Conservation (phyloP, 2,797 vertebrate species). For the Myripristis jacobus region DNA sequence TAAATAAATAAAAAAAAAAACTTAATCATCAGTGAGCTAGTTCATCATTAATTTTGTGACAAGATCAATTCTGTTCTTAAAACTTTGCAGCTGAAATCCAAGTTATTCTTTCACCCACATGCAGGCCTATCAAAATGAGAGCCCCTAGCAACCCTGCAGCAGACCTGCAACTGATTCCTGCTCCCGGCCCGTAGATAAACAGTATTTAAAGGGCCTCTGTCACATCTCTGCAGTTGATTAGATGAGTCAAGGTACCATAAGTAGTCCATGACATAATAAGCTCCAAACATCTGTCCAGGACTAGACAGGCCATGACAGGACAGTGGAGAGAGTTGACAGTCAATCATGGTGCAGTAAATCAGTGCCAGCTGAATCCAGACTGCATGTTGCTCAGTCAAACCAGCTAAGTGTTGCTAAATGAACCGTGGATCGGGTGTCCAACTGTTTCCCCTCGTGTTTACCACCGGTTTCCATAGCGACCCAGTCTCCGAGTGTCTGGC, state of each 20-base stretch:
- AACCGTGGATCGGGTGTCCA: conserved; percentile 55
- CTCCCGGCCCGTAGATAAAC: conserved; percentile 21
- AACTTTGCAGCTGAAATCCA: not conserved
- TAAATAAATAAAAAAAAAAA: too few species aligned
- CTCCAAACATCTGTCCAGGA: conserved; percentile 59
- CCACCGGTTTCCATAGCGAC: conserved; percentile 89
- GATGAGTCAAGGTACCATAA: conserved; percentile 51
- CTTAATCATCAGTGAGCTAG: not conserved
- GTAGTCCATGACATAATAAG: conserved; percentile 49
- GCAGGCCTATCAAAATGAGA: conserved; percentile 26
- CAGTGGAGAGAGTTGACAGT: conserved; percentile 40
- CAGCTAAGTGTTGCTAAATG: conserved; percentile 58
- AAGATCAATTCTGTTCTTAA: not conserved
- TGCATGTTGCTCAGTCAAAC: conserved; percentile 60
- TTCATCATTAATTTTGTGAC: not conserved
- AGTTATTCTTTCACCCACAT: not conserved
- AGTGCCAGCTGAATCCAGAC: conserved; percentile 65
- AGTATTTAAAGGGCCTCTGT: conserved; percentile 9
- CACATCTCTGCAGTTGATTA: conserved; percentile 27
- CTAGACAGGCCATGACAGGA: conserved; percentile 42
- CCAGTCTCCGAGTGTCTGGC: conserved; percentile 87
- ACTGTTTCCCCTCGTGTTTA: conserved; percentile 92
- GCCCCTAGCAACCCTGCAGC: not conserved
- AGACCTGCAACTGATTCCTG: conserved; percentile 6
- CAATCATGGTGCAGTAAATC: conserved; percentile 42